phyloP scores from a whole-genome alignment of 2,797 vertebrate genomes.

The Coccyzus lansbergi region DNA sequence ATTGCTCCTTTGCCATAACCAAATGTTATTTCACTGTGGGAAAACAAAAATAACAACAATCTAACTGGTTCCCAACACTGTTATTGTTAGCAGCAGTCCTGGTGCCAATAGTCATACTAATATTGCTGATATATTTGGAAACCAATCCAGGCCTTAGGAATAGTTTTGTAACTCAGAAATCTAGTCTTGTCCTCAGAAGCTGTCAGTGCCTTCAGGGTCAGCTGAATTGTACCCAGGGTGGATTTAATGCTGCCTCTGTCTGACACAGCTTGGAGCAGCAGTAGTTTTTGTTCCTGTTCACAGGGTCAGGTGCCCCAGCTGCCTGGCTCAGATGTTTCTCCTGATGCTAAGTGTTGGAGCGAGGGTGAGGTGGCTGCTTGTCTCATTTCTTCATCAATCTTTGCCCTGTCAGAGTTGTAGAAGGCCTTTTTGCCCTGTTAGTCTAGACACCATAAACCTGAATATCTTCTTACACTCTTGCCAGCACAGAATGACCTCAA shows the following conservation, averaged over 20 bases:
- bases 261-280: neutral
- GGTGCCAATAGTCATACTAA: neutral
- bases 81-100: neutral
- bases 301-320: neutral
- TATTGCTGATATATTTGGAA: neutral
- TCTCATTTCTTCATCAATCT: conserved; percentile 51
- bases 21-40: neutral
- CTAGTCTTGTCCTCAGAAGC: neutral
- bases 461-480: conserved; percentile 15
- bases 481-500: conserved; percentile 47
- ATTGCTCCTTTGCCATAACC: neutral
- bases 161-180: neutral
- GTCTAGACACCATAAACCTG: conserved; percentile 54
- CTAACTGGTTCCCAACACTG: neutral
- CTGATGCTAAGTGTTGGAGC: conserved; percentile 11
- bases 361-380: conserved; percentile 11
- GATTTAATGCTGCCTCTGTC: conserved; percentile 22
- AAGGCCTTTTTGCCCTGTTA: conserved; percentile 60
- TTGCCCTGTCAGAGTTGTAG: conserved; percentile 19
- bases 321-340: conserved; percentile 14
- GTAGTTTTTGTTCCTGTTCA: conserved; percentile 1
- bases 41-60: neutral
- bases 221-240: neutral
- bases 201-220: neutral
- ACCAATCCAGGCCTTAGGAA: neutral